Base-by-base conservation (phyloP, 2,888 invertebrate species). In the Azorinus chamasolen region DNA sequence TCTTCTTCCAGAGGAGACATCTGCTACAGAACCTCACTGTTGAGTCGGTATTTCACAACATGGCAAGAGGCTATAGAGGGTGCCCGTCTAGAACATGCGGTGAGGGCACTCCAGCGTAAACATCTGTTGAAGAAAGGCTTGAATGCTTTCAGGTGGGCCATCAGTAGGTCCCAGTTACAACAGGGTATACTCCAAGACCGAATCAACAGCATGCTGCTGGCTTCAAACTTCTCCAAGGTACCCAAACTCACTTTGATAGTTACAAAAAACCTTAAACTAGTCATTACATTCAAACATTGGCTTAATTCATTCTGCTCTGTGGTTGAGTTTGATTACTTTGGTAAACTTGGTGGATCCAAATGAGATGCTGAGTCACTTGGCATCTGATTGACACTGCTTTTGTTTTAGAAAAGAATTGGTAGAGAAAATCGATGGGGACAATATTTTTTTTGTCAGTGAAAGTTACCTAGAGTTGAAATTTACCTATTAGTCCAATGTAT, bases 81-180 rank as follows among this genome's bases (percentile, higher is more conserved):
- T 3, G 71, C 72, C 1, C 63, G 58, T 8, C 70, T 84, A 8
- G 71, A 80, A 39, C 65, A 82, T 5, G 71, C 70, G 8, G 88
- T 89, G 3, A 74, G 50, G 6, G 62, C 57, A 6, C 71, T 88
- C 8, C 85, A 83, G 50, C 68, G 83, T 12, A 71, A 74, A 37
- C 88, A 88, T 63, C 77, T 84, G 50, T 77, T 90, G 24, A 71
- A 62, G 63, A 90, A 90, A 69, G 89, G 89, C 2, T 77, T 90
- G 73, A 83, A 85, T 32, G 90, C 87, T 1, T 87, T 90, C 57
- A 83, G 78, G 53, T 89, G 89, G 88, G 87, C 90, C n/a, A 85
- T 90, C 50, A 86, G 83, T 62, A 74, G 86, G 1, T 88, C 88
- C 10, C 83, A 82, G 48, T 82, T 87, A 20, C 76, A 83, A 46